Conservation (phyloP, 2,113 vertebrate genomes). For the Salvelinus sp. region DNA sequence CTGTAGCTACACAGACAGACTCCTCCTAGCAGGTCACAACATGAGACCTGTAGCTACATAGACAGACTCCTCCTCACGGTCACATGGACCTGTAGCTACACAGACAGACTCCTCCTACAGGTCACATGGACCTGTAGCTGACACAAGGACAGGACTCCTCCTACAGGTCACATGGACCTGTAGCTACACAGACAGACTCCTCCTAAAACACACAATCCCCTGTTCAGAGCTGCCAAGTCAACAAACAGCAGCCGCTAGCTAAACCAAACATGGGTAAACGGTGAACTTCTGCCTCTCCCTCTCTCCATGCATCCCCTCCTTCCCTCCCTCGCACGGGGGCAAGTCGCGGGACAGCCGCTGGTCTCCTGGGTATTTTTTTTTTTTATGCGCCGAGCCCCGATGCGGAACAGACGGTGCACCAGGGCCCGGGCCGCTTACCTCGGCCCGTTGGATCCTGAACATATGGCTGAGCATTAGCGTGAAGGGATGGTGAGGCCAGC, state of each 20-base stretch:
- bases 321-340: background rate
- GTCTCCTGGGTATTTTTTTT: constrained; percentile 58
- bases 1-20: background rate
- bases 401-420: constrained; percentile 57
- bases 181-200: background rate
- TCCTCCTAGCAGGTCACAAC: too few relatives aligned
- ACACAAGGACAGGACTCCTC: too few relatives aligned
- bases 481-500: background rate
- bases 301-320: background rate
- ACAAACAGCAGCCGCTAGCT: background rate
- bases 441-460: constrained; percentile 47
- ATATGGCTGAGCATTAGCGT: constrained; percentile 66
- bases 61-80: too few relatives aligned
- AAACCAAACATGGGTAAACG: constrained; percentile 19
- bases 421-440: constrained; percentile 37
- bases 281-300: constrained; percentile 1
- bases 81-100: background rate
- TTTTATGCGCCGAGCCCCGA: constrained; percentile 46
- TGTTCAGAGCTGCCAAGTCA: background rate
- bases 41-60: too few relatives aligned
- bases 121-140: background rate
- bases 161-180: too few relatives aligned
- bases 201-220: background rate
- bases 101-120: too few relatives aligned
- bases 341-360: constrained; percentile 11